Evolutionary conservation across 2,888 invertebrate genomes (phyloP), one percentile per base, ranked within the genome.

Genomic region (Oxyscelio sp.): DNA sequence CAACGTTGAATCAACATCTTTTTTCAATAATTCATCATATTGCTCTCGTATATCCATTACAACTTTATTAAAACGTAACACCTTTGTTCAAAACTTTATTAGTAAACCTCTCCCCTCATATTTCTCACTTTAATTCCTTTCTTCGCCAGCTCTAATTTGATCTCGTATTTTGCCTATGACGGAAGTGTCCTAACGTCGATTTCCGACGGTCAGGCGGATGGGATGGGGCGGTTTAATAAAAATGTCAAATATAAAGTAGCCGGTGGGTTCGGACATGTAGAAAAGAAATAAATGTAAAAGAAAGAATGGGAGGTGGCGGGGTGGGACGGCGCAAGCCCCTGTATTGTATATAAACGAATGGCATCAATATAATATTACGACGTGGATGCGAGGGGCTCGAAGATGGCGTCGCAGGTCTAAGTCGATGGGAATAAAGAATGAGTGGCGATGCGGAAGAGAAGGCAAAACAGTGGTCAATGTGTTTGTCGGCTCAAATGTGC

Each of bases 211-310:
- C 70, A 13, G 50, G 19, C 38, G 63, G 78, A n/a, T n/a, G n/a
- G n/a, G n/a, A n/a, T 87, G 68, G 88, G 92, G 87, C 82, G 90
- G 90, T 94, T 94, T 94, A 94, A 94, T 94, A 94, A 94, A 94
- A 94, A 94, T 92, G 94, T 94, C 94, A 94, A 93, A 94, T 93
- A 93, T 92, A 93, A 93, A 94, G 92, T 93, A 92, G 92, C 93
- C 93, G 88, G 90, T 91, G 91, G 92, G 92, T 90, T 92, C 89
- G 92, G 93, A 93, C 93, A 91, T 91, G 92, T 91, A 90, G 90
- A 90, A 92, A 93, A 92, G 92, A 93, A 94, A 93, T 93, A 93
- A 94, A 93, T 92, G 92, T 91, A 92, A 91, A 90, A 89, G 90
- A 90, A 87, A 83, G 85, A 81, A 82, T 22, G 24, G 21, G 21